Percentiles rank a stretch among this genome's conserved stretches.
phyloP scores from a whole-genome alignment of 2,888 invertebrate genomes.

The Agonopterix heracliana region DNA sequence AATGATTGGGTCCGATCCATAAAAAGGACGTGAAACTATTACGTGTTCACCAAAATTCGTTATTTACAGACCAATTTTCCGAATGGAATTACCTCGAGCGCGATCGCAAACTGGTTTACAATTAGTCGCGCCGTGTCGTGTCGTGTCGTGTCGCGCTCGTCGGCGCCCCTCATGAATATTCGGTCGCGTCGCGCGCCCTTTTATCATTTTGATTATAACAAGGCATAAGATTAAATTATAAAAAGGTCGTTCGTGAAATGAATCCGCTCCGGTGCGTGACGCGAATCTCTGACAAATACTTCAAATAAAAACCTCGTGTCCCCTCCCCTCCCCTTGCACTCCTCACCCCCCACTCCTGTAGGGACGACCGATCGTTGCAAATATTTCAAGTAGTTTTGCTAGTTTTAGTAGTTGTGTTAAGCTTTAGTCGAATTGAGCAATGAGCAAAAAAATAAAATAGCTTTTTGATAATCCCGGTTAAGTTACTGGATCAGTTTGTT shows the following conservation, averaged over 20 bases:
- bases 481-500: no score
- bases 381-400: no score
- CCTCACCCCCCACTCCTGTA: no score
- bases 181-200: slow-evolving; percentile 24
- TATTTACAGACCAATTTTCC: slow-evolving; percentile 12
- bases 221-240: slow-evolving; percentile 52
- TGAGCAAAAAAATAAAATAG: no score
- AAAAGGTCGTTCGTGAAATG: slow-evolving; percentile 41
- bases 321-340: no score
- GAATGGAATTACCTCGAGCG: slow-evolving; percentile 9
- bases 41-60: slow-evolving; percentile 3
- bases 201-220: slow-evolving; percentile 45
- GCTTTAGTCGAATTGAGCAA: no score
- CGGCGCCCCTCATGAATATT: slow-evolving; percentile 23
- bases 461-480: no score
- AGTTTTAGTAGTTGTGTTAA: no score
- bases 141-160: background rate
- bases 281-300: slow-evolving; percentile 16
- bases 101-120: slow-evolving; percentile 7
- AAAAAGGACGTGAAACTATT: background rate
- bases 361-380: no score
- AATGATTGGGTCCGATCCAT: background rate
- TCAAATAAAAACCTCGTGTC: background rate
- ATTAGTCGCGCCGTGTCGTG: slow-evolving; percentile 9
- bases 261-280: slow-evolving; percentile 41